These are phyloP conservation scores for Bimastos eiseni DNA, from an alignment of 2,888 invertebrate genomes.

Conservation along the genomic window DNA sequence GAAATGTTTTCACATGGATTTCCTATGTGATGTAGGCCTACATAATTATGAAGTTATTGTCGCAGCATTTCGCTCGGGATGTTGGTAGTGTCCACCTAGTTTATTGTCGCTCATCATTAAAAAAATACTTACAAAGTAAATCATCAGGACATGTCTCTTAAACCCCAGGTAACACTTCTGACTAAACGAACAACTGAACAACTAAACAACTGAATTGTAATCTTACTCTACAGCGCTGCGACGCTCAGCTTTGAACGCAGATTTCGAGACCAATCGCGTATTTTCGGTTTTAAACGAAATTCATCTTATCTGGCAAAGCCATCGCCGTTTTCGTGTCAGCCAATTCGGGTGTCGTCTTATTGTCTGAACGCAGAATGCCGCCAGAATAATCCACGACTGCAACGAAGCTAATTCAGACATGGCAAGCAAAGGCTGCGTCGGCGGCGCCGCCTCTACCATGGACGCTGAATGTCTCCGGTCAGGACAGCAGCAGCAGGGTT, in stretches of 20 bases:
- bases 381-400: neutral
- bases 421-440: neutral
- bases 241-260: neutral
- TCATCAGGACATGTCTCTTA: neutral
- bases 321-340: neutral
- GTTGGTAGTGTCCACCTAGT: neutral
- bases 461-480: neutral
- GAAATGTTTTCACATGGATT: no score
- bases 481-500: neutral
- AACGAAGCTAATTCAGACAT: constrained; percentile 9
- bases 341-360: neutral
- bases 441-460: neutral
- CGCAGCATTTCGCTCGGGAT: neutral
- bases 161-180: neutral
- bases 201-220: neutral
- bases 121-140: neutral
- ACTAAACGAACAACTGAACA: neutral
- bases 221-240: neutral
- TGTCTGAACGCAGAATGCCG: neutral
- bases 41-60: no score
- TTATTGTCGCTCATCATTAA: neutral
- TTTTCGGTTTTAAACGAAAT: neutral
- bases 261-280: neutral
- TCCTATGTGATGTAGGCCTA: no score
- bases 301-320: neutral